Base-by-base conservation (phyloP, 2,888 invertebrate genomes). In the Anagyrus pseudococci region DNA sequence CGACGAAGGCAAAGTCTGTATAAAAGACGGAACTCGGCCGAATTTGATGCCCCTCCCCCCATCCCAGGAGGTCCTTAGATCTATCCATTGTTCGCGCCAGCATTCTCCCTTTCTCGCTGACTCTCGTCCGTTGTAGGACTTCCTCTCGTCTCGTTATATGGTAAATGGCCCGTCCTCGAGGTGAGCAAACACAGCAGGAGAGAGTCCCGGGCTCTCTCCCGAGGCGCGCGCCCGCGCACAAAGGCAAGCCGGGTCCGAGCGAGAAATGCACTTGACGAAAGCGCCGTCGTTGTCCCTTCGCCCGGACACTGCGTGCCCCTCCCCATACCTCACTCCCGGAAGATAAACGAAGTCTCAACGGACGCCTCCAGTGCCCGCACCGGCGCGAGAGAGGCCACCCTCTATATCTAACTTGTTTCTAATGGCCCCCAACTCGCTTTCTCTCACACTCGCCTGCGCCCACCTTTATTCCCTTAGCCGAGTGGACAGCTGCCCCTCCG, bases 111-210 rank as follows among this genome's bases (percentile, higher is more conserved):
- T 67, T 68, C 68, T 69, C 53, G 64, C 56, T 63, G 59, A 67
- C 69, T 69, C 68, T 66, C 66, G 66, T 67, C 68, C 67, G 68
- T 67, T 68, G 67, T 69, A 68, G 72, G 70, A 64, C 71, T 72
- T 73, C 65, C 72, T 70, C 73, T 75, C 72, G 69, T 71, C 78
- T 77, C 77, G 77, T 78, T 47, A 47, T 78, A 78, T 74, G 75
- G 74, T 76, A 78, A 78, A 78, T 76, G 77, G 75, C 73, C 72
- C 72, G 73, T 74, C 72, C 75, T 75, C 71, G 74, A 73, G 74
- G 73, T 71, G 72, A 68, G 72, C 74, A 79, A 78, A 78, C 76
- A 77, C 74, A 75, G 70, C 29, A 67, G n/a, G 68, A 73, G 74
- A 76, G 33, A 75, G 74, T n/a, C n/a, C n/a, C n/a, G n/a, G n/a